Base-by-base conservation (phyloP, 1,140 invertebrate species). In the Drosophila teissieri region DNA sequence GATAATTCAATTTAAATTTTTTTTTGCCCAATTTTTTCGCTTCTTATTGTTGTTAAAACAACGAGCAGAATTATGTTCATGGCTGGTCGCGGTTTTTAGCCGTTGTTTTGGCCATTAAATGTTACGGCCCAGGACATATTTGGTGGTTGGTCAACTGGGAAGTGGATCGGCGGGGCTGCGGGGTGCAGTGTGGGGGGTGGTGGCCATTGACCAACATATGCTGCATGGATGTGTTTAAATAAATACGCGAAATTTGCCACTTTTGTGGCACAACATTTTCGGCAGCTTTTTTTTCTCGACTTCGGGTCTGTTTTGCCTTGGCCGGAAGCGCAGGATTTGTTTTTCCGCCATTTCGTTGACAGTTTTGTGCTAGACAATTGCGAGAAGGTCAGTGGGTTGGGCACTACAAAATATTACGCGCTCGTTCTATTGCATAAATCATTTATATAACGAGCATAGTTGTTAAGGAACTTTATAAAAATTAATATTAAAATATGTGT, bases 1-100 rank as follows among this genome's bases (percentile, higher is more conserved):
- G 84, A 88, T 88, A 89, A 89, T 89, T 89, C 83, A 89, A 88
- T 89, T 89, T 86, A 67, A 78, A 73, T 77, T 89, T 89, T 89
- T 89, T 89, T 1, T 24, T 72, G 44, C 52, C 57, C 78, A 79
- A 83, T 81, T 75, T 67, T 63, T 61, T 57, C 11, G 46, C 42
- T 54, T 85, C 67, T 67, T 73, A 24, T 48, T 53, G 52, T 42
- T 56, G 55, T 60, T 64, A 53, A 44, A 57, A 69, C 56, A 77
- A 83, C 83, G 67, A 75, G 52, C 45, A 56, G 69, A 86, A 86
- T 86, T 86, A 86, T 86, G 83, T 86, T 86, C 82, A 85, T 70
- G 65, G 65, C 56, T 60, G 57, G 68, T 65, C 74, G 81, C 80
- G 62, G 62, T 80, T 68, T 72, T 73, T 78, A 46, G 54, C 57